Conservation (phyloP, 2,888 invertebrate species). For the Lucinisca nassula region DNA sequence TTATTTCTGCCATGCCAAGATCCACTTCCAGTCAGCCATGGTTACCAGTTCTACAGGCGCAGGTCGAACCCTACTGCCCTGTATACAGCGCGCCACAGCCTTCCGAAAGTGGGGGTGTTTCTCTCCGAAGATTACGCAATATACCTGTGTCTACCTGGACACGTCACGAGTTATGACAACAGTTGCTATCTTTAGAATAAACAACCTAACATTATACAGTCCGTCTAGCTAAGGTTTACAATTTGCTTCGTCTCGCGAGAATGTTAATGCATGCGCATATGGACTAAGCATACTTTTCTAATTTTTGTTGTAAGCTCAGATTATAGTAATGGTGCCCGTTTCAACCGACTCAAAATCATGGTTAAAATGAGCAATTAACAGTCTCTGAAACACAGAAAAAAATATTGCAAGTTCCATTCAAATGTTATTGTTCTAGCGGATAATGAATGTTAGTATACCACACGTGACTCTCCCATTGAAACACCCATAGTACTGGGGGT, state of each 20-base stretch:
- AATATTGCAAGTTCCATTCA: too few relatives aligned
- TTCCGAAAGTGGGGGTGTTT: conserved; percentile 36
- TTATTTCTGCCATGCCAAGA: conserved; percentile 60
- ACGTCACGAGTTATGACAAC: not conserved
- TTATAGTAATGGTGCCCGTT: too few relatives aligned
- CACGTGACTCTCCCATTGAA: too few relatives aligned
- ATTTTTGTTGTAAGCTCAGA: too few relatives aligned
- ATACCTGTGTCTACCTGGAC: not conserved
- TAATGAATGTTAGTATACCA: too few relatives aligned
- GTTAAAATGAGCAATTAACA: too few relatives aligned
- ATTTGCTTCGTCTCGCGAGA: not conserved
- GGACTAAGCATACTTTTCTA: too few relatives aligned
- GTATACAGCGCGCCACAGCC: conserved; percentile 25
- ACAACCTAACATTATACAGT: not conserved
- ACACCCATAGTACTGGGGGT: too few relatives aligned
- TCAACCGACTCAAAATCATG: too few relatives aligned
- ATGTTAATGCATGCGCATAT: too few relatives aligned
- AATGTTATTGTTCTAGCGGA: too few relatives aligned
- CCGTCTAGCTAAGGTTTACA: not conserved
- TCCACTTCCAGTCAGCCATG: conserved; percentile 70
- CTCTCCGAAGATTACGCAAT: not conserved
- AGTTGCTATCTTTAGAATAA: not conserved
- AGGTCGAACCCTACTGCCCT: conserved; percentile 48
- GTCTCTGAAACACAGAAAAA: too few relatives aligned
- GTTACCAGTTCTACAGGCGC: conserved; percentile 42